phyloP scores from a whole-genome alignment of 2,888 invertebrate genomes.

The Trissolcus japonicus region DNA sequence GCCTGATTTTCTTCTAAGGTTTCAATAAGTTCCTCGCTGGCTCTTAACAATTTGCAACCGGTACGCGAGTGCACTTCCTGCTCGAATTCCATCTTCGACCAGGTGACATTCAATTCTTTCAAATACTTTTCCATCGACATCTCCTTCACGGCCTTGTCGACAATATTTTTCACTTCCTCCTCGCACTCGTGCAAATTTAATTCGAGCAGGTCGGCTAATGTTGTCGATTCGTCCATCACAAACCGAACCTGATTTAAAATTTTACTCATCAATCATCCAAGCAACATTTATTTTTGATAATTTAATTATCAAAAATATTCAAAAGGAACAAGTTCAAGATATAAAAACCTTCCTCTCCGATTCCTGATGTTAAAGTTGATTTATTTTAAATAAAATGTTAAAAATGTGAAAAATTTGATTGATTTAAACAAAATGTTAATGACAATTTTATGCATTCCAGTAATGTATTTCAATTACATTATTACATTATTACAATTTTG shows the following conservation, averaged over 20 bases:
- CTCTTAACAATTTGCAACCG: conserved; percentile 88
- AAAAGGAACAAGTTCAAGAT: too few species aligned
- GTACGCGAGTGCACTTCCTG: conserved; percentile 93
- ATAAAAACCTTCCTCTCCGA: too few species aligned
- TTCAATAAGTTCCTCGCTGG: conserved; percentile 97
- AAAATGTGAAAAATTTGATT: too few species aligned
- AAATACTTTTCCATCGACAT: conserved; percentile 98
- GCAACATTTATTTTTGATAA: too few species aligned
- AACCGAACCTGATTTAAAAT: conserved; percentile 85
- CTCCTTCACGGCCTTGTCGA: conserved; percentile 98
- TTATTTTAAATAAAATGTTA: too few species aligned
- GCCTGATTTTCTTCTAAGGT: conserved; percentile 98
- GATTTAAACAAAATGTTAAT: too few species aligned
- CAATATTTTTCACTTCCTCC: conserved; percentile 97
- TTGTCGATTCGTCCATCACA: conserved; percentile 94
- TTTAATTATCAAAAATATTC: too few species aligned
- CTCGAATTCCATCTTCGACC: conserved; percentile 95
- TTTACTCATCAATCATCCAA: too few species aligned
- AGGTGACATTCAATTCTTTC: conserved; percentile 91
- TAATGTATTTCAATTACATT: too few species aligned
- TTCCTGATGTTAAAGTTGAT: too few species aligned
- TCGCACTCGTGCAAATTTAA: conserved; percentile 97
- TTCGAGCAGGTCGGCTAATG: conserved; percentile 92
- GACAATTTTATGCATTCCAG: too few species aligned
- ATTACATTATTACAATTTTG: too few species aligned